Base-by-base conservation (phyloP, 2,113 vertebrate species). In the Eonycteris spelaea region DNA sequence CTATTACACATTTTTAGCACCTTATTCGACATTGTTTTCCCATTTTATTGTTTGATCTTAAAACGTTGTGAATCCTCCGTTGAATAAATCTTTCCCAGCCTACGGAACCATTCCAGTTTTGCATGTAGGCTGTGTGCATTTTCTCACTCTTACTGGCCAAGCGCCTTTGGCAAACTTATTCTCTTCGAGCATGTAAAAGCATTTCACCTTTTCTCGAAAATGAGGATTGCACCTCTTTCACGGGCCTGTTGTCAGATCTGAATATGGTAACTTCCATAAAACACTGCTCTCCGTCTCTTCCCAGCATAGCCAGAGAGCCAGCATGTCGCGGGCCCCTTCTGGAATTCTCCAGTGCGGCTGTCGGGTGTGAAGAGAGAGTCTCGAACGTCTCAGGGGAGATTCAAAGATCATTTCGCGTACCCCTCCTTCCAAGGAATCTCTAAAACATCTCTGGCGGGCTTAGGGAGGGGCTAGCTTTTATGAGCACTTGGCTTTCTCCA, bases 371-470 rank as follows among this genome's bases (percentile, higher is more conserved):
- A 63, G 65, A 95, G 19, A 13, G 63, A 40, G 2, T n/a, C 74
- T 93, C 86, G 45, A 80, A 79, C 75, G 45, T 91, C 86, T 90
- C 71, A 85, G 51, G 40, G 94, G 82, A 75, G 80, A 87, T 43
- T 88, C 92, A 95, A 85, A 86, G 75, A 95, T 92, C 91, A 94
- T 94, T 97, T 93, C 88, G 21, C 90, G 43, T 74, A 91, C 48
- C 21, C 68, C 94, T 91, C 84, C 71, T 93, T 96, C 84, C 48
- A 73, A 77, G 94, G 96, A 96, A 92, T 80, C 90, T 93, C 85
- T 94, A 80, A 93, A 96, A 43, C 48, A 74, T 92, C 87, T 96
- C 84, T 95, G 90, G 95, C 84, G 87, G 94, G 85, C 95, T 97
- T 96, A 96, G 53, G 35, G 61, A 80, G 63, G 86, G 68, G 30